Evolutionary conservation across 2,888 invertebrate genomes (phyloP), one percentile per base, ranked within the genome.

Genomic region (Drosophila sordidula): DNA sequence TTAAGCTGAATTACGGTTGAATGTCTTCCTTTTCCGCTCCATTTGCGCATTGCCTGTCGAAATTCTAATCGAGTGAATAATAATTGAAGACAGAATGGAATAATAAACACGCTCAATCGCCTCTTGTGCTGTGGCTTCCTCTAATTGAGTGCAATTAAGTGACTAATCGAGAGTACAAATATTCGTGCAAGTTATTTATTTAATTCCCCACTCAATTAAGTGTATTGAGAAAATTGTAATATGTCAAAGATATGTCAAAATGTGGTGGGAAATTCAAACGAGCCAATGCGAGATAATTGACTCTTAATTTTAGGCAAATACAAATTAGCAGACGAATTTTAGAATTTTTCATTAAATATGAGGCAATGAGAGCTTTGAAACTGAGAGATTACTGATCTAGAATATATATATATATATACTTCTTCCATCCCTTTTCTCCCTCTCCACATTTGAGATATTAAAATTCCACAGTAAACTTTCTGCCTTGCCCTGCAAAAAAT

Each of bases 11-110:
- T 46, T 52, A 42, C 3, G 1, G 14, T 29, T 4, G 0, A 16
- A 36, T 46, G 25, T 26, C 47, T 26, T 38, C n/a, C 18, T 38
- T 41, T 57, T 71, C 14, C 72, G 29, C 54, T 64, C 46, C 38
- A 71, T 71, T 63, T 25, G 12, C 12, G 49, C 36, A 9, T 12
- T 6, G 36, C 2, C 29, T 18, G 36, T 57, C 32, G 25, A 58
- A 32, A 11, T 51, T 26, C 32, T 39, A 74, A 67, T 75, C 22
- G 50, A 68, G 57, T 58, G 55, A 44, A 59, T 41, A 39, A 41
- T 41, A 65, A 66, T 67, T 50, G 49, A 11, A 50, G 45, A 14
- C 32, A 4, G 16, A 26, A 41, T 34, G 34, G 18, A 4, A 54
- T 54, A 4, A 54, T 54, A 54, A 16, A 22, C 16, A 58, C 50